Conservation (phyloP, 2,888 invertebrate species). For the Macrosoma leucophasiata region DNA sequence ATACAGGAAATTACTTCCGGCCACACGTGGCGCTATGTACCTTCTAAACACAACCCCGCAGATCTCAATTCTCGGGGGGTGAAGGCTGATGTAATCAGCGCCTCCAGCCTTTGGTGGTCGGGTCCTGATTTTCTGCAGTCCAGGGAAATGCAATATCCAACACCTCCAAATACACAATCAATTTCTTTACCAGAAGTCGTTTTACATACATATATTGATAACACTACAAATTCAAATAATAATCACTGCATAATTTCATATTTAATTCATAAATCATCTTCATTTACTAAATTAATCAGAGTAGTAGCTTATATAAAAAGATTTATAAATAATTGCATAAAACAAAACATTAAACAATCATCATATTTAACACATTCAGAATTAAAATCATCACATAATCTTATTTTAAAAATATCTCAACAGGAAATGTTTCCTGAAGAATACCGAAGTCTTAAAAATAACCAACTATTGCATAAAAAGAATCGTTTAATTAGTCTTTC, state of each 20-base stretch:
- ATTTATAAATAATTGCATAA: constrained; percentile 11
- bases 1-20: constrained; percentile 6
- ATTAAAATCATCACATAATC: constrained; percentile 11
- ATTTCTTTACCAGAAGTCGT: constrained; percentile 1
- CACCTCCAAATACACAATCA: constrained; percentile 1
- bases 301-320: too few relatives aligned
- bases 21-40: constrained; percentile 9
- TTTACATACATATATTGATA: constrained; percentile 3
- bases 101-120: constrained; percentile 13
- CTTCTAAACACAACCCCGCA: constrained; percentile 9
- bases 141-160: constrained; percentile 7
- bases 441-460: constrained; percentile 6
- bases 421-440: constrained; percentile 12
- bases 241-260: too few relatives aligned
- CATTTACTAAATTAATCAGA: too few relatives aligned
- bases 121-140: constrained; percentile 6
- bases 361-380: constrained; percentile 8
- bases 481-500: constrained; percentile 7
- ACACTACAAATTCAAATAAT: constrained; percentile 1
- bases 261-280: too few relatives aligned
- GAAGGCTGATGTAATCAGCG: constrained; percentile 16
- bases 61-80: constrained; percentile 12
- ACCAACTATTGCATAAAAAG: constrained; percentile 8
- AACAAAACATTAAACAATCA: constrained; percentile 5
- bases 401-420: constrained; percentile 10